Base-by-base conservation (phyloP, 2,113 vertebrate genomes). In the Xenopus laevis region DNA sequence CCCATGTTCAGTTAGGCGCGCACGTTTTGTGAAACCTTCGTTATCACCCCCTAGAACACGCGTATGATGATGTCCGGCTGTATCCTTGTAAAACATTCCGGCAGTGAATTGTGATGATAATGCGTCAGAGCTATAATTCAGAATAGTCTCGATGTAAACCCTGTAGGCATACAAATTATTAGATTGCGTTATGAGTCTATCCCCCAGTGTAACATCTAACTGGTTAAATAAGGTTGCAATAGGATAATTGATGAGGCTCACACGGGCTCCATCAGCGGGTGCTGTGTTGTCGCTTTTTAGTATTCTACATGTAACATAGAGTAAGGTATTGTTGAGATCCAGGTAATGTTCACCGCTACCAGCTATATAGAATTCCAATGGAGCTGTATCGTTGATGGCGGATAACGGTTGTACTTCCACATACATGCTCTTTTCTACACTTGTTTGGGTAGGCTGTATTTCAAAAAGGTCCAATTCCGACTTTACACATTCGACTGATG, bases 151-250 rank as follows among this genome's bases (percentile, higher is more conserved):
- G 2, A 74, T 27, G 18, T 67, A 68, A 17, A 3, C 13, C 4
- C 71, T 11, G 12, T 57, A 72, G n/a, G 61, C 17, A 21, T 63
- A 72, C 8, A 47, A n/a, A 17, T 65, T 73, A 44, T 59, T 74
- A 16, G 20, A 65, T 17, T 66, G 71, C 13, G 8, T 55, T n/a
- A n/a, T n/a, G n/a, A n/a, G n/a, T n/a, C n/a, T n/a, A n/a, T n/a
- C n/a, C n/a, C n/a, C n/a, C n/a, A n/a, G n/a, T n/a, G n/a, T n/a
- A n/a, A n/a, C n/a, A n/a, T n/a, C n/a, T n/a, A n/a, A n/a, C n/a
- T n/a, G n/a, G n/a, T n/a, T n/a, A n/a, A n/a, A n/a, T n/a, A n/a
- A n/a, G n/a, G n/a, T n/a, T n/a, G n/a, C n/a, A n/a, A n/a, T n/a
- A n/a, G n/a, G n/a, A n/a, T n/a, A n/a, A n/a, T n/a, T n/a, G n/a